Conservation (phyloP, 1,140 invertebrate species). For the Plectus sambesii region DNA sequence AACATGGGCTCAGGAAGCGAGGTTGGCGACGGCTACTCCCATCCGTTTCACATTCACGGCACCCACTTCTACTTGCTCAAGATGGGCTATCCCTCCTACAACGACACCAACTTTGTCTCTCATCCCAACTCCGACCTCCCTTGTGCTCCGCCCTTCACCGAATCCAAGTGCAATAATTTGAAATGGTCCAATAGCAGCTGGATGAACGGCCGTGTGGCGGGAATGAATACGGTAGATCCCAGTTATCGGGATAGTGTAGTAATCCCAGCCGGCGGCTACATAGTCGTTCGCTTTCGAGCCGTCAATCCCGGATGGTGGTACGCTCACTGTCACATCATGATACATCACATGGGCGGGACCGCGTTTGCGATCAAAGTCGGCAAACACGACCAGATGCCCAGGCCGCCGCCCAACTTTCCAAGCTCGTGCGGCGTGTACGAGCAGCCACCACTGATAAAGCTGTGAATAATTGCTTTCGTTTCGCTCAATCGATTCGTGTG, state of each 20-base stretch:
- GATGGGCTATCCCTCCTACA: slow-evolving; percentile 31
- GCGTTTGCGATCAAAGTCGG: slow-evolving; percentile 35
- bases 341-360: slow-evolving; percentile 37
- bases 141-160: slow-evolving; percentile 12
- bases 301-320: slow-evolving; percentile 26
- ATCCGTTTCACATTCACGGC: slow-evolving; percentile 39
- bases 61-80: slow-evolving; percentile 42
- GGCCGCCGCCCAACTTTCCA: slow-evolving; percentile 26
- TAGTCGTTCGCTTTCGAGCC: slow-evolving; percentile 23
- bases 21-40: slow-evolving; percentile 33
- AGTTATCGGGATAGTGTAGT: slow-evolving; percentile 34
- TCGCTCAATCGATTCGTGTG: no score
- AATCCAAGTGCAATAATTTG: slow-evolving; percentile 18
- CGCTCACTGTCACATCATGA: slow-evolving; percentile 26
- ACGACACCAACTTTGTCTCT: slow-evolving; percentile 18
- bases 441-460: no score
- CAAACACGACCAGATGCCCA: slow-evolving; percentile 26
- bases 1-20: slow-evolving; percentile 40
- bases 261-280: slow-evolving; percentile 34
- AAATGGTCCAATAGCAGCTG: slow-evolving; percentile 28
- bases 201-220: slow-evolving; percentile 27
- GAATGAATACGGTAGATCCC: slow-evolving; percentile 26
- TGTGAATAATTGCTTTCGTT: no score
- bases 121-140: slow-evolving; percentile 28
- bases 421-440: slow-evolving; percentile 32